Conservation (phyloP, 2,888 invertebrate species). For the Parnassius glacialis region DNA sequence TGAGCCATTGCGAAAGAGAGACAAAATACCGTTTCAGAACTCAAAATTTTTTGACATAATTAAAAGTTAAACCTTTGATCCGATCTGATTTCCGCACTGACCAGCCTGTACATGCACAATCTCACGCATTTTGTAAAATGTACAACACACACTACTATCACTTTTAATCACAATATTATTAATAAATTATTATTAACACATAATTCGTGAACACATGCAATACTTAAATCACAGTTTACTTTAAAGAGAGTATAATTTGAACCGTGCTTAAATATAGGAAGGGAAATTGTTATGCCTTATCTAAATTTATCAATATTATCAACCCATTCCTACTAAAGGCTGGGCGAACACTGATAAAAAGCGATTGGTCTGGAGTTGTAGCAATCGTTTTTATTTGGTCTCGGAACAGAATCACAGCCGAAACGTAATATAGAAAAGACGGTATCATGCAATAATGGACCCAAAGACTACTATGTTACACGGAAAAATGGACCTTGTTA, state of each 20-base stretch:
- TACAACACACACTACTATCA: conserved; percentile 5
- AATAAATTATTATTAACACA: conserved; percentile 11
- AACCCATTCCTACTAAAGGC: conserved; percentile 18
- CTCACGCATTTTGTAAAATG: conserved; percentile 88
- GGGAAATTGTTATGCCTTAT: conserved; percentile 12
- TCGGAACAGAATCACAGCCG: neutral
- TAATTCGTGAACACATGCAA: conserved; percentile 12
- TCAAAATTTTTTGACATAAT: neutral
- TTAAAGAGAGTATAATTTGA: too few relatives aligned
- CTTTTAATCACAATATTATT: conserved; percentile 8
- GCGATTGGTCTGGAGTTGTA: neutral
- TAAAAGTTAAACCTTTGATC: conserved; percentile 86
- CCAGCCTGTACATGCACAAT: conserved; percentile 97
- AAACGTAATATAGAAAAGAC: neutral
- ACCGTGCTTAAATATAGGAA: neutral
- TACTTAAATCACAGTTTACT: neutral
- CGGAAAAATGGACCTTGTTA: neutral
- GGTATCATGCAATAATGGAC: conserved; percentile 13
- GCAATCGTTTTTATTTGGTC: neutral
- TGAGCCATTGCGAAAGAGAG: too few relatives aligned
- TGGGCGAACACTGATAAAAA: conserved; percentile 1
- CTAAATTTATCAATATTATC: conserved; percentile 25
- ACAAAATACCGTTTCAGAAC: too few relatives aligned
- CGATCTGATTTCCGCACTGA: conserved; percentile 97
- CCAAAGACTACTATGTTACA: too few relatives aligned